Conservation (phyloP, 92 coral and sea anemone species). For the Palythoa grandis region DNA sequence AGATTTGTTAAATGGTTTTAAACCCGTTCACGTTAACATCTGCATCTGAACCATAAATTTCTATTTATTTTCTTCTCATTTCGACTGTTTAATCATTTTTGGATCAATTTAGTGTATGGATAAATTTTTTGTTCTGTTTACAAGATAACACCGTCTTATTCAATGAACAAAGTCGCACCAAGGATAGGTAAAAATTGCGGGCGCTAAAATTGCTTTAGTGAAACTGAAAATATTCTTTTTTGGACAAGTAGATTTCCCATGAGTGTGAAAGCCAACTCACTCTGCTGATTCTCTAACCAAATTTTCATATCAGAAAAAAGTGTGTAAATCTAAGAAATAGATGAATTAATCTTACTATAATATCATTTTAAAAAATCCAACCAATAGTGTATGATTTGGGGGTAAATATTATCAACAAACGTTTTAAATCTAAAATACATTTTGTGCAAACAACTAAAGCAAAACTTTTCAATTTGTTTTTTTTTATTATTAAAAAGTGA, state of each 20-base stretch:
- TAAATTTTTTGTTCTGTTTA: neutral
- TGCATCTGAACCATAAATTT: slow-evolving; percentile 4
- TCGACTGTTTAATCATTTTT: neutral
- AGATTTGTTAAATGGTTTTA: slow-evolving; percentile 8
- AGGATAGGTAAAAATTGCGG: no score
- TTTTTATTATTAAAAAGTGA: neutral
- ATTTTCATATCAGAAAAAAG: neutral
- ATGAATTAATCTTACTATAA: neutral
- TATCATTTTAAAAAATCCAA: neutral
- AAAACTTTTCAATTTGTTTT: neutral
- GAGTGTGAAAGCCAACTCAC: neutral
- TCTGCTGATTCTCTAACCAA: neutral
- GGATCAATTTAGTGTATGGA: no score
- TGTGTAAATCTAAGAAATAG: neutral
- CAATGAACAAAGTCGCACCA: neutral
- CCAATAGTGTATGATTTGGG: neutral
- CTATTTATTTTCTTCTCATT: slow-evolving; percentile 11
- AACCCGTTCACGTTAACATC: slow-evolving; percentile 9
- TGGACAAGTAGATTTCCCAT: slow-evolving; percentile 1
- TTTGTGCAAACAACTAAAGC: neutral
- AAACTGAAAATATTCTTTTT: neutral
- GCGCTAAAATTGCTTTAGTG: neutral
- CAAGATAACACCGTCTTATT: neutral
- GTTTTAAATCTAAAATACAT: neutral
- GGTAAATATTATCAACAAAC: neutral